Evolutionary conservation across 1,140 invertebrate species (phyloP).

Genomic region (Mycetomoellerius zeteki): DNA sequence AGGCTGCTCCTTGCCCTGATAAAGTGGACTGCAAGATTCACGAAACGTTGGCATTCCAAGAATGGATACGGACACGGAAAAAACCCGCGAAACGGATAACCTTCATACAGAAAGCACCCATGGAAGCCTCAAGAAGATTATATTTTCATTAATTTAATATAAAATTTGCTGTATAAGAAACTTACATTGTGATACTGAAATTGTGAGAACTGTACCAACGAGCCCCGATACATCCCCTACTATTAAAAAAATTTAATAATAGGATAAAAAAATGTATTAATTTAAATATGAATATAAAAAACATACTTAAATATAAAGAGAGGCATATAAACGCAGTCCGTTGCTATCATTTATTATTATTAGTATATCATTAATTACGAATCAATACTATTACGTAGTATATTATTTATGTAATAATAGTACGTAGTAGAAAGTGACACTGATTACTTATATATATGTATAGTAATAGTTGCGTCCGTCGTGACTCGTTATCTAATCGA

Average conservation of each 20-base stretch:
- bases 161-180: no score
- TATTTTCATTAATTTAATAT: no score
- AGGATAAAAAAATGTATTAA: not conserved
- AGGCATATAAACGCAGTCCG: not conserved
- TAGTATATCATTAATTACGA: not conserved
- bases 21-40: no score
- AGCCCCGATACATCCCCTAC: not conserved
- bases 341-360: not conserved
- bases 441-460: constrained; percentile 15
- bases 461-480: constrained; percentile 10
- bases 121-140: no score
- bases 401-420: constrained; percentile 23
- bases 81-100: no score
- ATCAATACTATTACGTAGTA: not conserved
- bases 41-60: no score
- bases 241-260: not conserved
- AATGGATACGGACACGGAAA: no score
- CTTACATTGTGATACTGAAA: no score
- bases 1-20: no score
- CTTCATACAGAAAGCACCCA: no score
- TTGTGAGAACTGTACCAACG: no score
- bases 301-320: not conserved
- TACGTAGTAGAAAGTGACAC: constrained; percentile 30
- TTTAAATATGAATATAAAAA: not conserved
- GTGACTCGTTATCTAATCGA: constrained; percentile 43